Conservation (phyloP, 2,113 vertebrate genomes). For the Coturnix japonica region DNA sequence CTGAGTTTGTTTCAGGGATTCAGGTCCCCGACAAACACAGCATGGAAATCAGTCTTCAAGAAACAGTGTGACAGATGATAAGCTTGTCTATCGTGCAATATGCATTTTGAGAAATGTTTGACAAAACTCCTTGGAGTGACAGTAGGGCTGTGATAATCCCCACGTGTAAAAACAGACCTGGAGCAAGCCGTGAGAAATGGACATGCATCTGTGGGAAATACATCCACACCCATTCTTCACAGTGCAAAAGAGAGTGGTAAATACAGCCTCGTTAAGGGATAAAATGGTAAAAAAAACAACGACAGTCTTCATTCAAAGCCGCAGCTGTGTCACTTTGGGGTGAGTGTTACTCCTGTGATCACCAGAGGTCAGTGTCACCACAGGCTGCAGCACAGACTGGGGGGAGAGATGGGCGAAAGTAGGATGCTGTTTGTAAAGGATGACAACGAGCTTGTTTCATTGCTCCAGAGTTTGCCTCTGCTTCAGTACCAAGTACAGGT, state of each 20-base stretch:
- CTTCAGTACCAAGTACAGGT: not conserved
- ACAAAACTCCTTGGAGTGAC: not conserved
- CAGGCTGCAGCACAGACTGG: not conserved
- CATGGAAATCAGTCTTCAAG: not conserved
- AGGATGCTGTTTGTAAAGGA: not conserved
- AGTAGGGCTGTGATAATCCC: not conserved
- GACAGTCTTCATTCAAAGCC: not conserved
- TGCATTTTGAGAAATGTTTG: not conserved
- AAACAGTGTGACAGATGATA: not conserved
- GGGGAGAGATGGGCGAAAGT: not conserved
- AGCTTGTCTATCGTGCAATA: not conserved
- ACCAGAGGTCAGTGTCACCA: slow-evolving; percentile 74
- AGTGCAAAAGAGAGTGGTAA: not conserved
- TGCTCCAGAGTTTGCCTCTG: not conserved
- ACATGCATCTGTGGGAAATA: not conserved
- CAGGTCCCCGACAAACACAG: not conserved
- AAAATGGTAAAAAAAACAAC: not conserved
- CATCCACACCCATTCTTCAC: not conserved
- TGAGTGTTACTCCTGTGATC: slow-evolving; percentile 49
- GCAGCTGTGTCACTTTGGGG: not conserved
- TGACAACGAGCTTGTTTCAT: not conserved
- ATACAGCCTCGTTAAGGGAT: not conserved
- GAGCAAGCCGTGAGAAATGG: not conserved
- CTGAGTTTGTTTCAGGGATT: not conserved
- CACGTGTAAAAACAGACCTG: not conserved